Conservation (phyloP, 2,113 vertebrate genomes). For the Coreoperca whiteheadi region DNA sequence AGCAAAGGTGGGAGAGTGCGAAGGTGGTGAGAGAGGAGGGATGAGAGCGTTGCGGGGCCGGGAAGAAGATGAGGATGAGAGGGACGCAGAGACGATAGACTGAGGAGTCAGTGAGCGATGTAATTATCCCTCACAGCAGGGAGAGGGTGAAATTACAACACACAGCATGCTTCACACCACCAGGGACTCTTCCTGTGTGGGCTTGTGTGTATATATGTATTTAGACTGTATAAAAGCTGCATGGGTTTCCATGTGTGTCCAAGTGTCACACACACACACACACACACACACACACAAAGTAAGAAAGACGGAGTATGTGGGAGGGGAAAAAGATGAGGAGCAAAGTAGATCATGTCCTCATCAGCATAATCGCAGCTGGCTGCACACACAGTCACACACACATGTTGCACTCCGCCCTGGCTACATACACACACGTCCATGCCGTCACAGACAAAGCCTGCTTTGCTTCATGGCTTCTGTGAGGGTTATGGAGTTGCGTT, state of each 20-base stretch:
- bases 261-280: too few relatives aligned
- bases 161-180: constrained; percentile 65
- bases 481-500: constrained; percentile 55
- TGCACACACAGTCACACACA: constrained; percentile 33
- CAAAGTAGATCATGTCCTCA: constrained; percentile 32
- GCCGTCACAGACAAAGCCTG: constrained; percentile 21
- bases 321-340: constrained; percentile 37
- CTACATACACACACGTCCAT: neutral
- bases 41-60: constrained; percentile 11
- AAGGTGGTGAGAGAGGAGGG: neutral
- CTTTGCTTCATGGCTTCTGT: constrained; percentile 27
- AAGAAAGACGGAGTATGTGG: constrained; percentile 24
- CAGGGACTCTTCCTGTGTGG: constrained; percentile 2
- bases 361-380: constrained; percentile 60
- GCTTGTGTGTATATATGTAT: constrained; percentile 4
- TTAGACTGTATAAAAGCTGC: constrained; percentile 8
- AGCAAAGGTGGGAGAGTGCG: neutral
- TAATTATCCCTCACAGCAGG: constrained; percentile 81
- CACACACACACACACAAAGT: too few relatives aligned
- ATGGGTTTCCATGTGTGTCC: constrained; percentile 1
- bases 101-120: constrained; percentile 74
- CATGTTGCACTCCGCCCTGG: constrained; percentile 15
- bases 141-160: constrained; percentile 80
- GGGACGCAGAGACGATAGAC: constrained; percentile 59
- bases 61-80: constrained; percentile 24